Evolutionary conservation across 2,888 invertebrate species (phyloP).

Genomic region (Synergus laeviventris): DNA sequence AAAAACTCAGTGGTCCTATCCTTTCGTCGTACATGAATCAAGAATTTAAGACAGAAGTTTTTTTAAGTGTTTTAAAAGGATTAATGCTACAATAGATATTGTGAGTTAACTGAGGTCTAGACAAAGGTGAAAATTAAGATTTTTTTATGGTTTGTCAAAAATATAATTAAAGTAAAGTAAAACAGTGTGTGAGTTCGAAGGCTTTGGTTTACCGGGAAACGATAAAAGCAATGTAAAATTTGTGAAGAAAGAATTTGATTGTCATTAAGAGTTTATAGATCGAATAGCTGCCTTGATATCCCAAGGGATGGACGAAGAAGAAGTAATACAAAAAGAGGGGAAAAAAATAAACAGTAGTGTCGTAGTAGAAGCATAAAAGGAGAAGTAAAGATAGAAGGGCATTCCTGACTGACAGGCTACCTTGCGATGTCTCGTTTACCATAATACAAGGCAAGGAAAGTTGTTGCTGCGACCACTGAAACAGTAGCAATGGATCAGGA

Average conservation of each 20-base stretch:
- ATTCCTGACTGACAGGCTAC: constrained; percentile 64
- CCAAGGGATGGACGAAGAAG: neutral
- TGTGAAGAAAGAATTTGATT: neutral
- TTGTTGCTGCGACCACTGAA: constrained; percentile 48
- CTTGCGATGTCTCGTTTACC: constrained; percentile 66
- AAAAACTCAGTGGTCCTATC: too few relatives aligned
- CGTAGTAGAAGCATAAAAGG: constrained; percentile 28
- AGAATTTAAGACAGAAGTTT: too few relatives aligned
- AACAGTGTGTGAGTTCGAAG: too few relatives aligned
- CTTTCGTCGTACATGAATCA: too few relatives aligned
- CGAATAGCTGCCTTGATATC: constrained; percentile 8
- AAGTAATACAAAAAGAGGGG: neutral
- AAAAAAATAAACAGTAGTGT: constrained; percentile 19
- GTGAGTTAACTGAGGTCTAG: too few relatives aligned
- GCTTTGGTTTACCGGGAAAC: neutral
- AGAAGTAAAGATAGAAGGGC: constrained; percentile 40
- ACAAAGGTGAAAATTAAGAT: too few relatives aligned
- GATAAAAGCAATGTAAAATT: neutral
- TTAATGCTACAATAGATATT: too few relatives aligned
- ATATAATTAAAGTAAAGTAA: too few relatives aligned
- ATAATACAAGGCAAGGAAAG: constrained; percentile 62
- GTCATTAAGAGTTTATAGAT: neutral
- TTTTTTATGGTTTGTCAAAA: too few relatives aligned
- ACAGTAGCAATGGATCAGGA: constrained; percentile 64
- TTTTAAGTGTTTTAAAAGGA: too few relatives aligned